Conservation (phyloP, 2,888 invertebrate genomes). For the Chalcosyrphus nemorum region DNA sequence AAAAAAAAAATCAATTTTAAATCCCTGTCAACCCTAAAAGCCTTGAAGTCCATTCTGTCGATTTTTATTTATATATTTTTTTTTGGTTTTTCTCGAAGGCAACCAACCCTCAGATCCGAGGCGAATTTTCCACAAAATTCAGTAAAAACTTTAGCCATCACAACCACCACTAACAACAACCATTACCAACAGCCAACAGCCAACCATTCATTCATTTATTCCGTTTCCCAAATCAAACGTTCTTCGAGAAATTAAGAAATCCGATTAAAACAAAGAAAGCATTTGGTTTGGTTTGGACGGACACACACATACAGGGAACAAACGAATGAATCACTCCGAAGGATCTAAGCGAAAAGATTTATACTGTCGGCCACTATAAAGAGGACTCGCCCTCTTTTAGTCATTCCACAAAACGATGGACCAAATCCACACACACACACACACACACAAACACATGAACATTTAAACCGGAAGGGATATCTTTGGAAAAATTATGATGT, state of each 20-base stretch:
- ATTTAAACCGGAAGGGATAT: conserved; percentile 32
- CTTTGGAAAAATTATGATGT: conserved; percentile 68
- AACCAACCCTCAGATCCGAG: conserved; percentile 13
- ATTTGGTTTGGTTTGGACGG: conserved; percentile 56
- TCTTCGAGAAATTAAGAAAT: conserved; percentile 71
- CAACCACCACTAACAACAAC: conserved; percentile 3
- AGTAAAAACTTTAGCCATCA: conserved; percentile 32
- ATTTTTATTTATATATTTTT: conserved; percentile 9
- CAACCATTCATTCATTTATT: conserved; percentile 52
- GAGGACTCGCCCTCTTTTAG: conserved; percentile 2
- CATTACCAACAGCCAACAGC: conserved; percentile 24
- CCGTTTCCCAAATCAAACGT: conserved; percentile 54
- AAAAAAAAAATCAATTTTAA: conserved; percentile 69
- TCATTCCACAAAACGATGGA: conserved; percentile 3
- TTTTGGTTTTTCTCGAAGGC: not conserved
- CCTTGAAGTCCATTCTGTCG: conserved; percentile 58
- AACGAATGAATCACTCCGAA: conserved; percentile 48
- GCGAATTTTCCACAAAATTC: conserved; percentile 17
- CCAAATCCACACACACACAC: not conserved
- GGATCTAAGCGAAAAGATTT: conserved; percentile 60
- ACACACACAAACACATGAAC: not conserved
- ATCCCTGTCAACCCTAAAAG: conserved; percentile 67
- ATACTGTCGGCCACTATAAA: conserved; percentile 38
- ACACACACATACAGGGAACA: conserved; percentile 5
- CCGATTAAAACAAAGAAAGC: conserved; percentile 69